These are phyloP conservation scores for Sitobion miscanthi DNA, from an alignment of 1,140 invertebrate species.

Conservation along the genomic window DNA sequence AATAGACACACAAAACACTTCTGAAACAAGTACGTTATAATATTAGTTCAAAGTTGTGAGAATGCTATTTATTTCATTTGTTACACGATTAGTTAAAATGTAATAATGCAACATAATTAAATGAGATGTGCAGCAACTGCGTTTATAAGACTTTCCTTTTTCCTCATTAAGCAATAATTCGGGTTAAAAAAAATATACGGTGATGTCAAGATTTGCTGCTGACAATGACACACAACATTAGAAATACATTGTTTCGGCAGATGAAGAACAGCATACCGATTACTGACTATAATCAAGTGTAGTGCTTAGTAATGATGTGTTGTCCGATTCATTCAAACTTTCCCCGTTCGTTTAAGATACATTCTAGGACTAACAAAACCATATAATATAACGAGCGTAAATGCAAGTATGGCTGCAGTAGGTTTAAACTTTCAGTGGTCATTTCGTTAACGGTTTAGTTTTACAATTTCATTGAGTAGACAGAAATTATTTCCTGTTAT, in stretches of 20 bases:
- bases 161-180: conserved; percentile 29
- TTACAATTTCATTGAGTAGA: neutral
- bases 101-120: neutral
- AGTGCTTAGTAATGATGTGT: conserved; percentile 31
- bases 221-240: conserved; percentile 39
- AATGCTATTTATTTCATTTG: neutral
- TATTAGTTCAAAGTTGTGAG: neutral
- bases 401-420: neutral
- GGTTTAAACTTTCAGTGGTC: neutral
- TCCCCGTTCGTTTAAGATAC: neutral
- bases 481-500: neutral
- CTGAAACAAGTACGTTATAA: conserved; percentile 15
- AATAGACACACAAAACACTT: neutral
- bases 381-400: neutral
- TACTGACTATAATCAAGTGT: conserved; percentile 20
- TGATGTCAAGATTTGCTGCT: neutral
- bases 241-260: conserved; percentile 41
- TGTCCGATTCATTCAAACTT: conserved; percentile 42
- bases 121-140: neutral
- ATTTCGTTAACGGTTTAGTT: neutral
- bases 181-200: neutral
- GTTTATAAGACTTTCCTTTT: conserved; percentile 29
- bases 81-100: neutral
- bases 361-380: neutral
- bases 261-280: conserved; percentile 16